phyloP scores from a whole-genome alignment of 1,140 invertebrate genomes.

The Cotesia chilonis region DNA sequence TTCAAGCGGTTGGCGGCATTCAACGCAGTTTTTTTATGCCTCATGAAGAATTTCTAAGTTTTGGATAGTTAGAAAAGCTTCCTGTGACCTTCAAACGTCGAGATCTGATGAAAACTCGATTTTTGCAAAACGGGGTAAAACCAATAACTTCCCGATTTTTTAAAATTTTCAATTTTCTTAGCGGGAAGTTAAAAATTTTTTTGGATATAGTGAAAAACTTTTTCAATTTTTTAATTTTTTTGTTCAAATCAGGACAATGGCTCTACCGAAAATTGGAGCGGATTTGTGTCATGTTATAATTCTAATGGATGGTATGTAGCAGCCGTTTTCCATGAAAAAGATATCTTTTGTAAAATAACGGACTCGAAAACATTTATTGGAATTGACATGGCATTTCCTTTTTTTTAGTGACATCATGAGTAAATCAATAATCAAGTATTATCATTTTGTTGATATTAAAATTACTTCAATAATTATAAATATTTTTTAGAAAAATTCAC shows the following conservation, averaged over 20 bases:
- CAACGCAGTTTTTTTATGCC: too few species aligned
- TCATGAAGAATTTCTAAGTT: too few species aligned
- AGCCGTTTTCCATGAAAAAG: slow-evolving; percentile 67
- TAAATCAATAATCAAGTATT: slow-evolving; percentile 40
- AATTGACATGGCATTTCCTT: slow-evolving; percentile 64
- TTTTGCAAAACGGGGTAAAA: too few species aligned
- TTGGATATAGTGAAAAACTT: not conserved
- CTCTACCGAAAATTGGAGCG: slow-evolving; percentile 63
- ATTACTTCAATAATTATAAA: too few species aligned
- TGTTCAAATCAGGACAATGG: slow-evolving; percentile 35
- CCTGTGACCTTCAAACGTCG: too few species aligned
- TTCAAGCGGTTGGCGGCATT: too few species aligned
- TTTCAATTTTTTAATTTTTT: not conserved
- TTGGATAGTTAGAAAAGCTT: too few species aligned
- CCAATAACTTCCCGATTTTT: too few species aligned
- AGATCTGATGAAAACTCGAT: too few species aligned
- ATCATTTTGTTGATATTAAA: too few species aligned
- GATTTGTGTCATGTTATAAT: slow-evolving; percentile 70
- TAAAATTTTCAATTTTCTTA: too few species aligned
- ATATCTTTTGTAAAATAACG: slow-evolving; percentile 66
- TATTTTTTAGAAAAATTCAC: too few species aligned
- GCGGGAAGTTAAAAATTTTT: not conserved
- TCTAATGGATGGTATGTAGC: slow-evolving; percentile 71
- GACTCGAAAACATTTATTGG: slow-evolving; percentile 58
- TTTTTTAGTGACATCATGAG: slow-evolving; percentile 62